Evolutionary conservation across 2,888 invertebrate species (phyloP), one percentile per base, ranked within the genome.

Genomic region (Macrostomum cliftonense): DNA sequence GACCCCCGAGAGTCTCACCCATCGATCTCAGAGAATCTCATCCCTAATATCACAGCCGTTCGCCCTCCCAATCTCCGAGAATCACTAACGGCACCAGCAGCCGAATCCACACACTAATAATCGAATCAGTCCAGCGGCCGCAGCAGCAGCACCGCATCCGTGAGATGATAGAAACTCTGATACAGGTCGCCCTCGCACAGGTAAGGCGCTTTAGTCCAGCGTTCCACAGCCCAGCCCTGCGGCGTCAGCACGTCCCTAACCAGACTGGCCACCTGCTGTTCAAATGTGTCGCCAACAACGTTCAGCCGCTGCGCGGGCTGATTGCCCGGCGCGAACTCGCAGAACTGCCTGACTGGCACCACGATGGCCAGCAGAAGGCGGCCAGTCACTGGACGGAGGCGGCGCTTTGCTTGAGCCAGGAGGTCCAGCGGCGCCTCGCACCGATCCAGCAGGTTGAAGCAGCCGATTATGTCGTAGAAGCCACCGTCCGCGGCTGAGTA

Each of bases 101-200:
- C n/a, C n/a, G n/a, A n/a, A n/a, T n/a, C n/a, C n/a, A n/a, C n/a
- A n/a, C n/a, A n/a, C n/a, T n/a, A n/a, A n/a, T n/a, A n/a, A n/a
- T 9, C 28, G 5, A 28, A 9, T 28, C 28, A 28, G 9, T 28
- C 28, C 16, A 12, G 2, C 7, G 21, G 37, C 51, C 57, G 59
- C 16, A 69, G 51, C 2, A 88, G 77, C 65, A 88, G 86, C n/a
- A 91, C 75, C 20, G 81, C 81, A 72, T 91, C 91, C 59, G 83
- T 80, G 45, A 91, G 76, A 79, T 85, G 85, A 71, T 89, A 91
- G 72, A 70, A 74, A 11, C 73, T 69, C 45, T 68, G 85, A 43
- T 81, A 77, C 56, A 91, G 75, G 70, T 95, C 93, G 1, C 95
- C 95, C 71, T 97, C 93, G 71, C 93, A 95, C 39, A 97, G 75